These are phyloP conservation scores for Helobdella robusta DNA, from an alignment of 2,888 invertebrate genomes.

Conservation along the genomic window DNA sequence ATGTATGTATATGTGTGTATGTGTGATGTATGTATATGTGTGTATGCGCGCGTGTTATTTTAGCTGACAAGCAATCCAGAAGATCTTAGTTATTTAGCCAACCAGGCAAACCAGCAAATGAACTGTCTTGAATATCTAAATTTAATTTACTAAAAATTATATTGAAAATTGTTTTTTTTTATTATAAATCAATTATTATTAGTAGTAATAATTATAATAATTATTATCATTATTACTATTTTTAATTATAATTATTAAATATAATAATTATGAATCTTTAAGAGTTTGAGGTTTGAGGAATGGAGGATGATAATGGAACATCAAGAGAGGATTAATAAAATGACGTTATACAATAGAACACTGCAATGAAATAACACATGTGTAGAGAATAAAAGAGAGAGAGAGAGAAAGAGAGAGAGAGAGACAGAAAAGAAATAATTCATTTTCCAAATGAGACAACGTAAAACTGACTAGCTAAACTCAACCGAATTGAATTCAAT, in stretches of 20 bases:
- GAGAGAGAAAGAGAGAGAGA: neutral
- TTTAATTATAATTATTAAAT: neutral
- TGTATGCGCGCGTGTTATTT: no score
- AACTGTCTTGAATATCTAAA: no score
- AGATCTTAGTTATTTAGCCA: no score
- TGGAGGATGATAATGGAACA: neutral
- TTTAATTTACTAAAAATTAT: no score
- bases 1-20: no score
- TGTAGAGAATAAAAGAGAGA: neutral
- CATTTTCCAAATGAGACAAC: no score
- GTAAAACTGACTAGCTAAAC: no score
- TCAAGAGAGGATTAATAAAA: neutral
- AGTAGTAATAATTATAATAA: neutral
- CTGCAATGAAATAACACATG: neutral
- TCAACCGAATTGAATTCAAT: no score
- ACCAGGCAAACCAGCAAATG: no score
- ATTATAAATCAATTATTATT: neutral
- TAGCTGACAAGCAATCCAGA: no score
- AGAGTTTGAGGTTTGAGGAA: neutral
- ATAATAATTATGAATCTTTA: neutral
- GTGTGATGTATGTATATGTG: no score
- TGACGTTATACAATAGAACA: neutral
- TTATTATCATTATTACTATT: neutral
- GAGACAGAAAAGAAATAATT: neutral
- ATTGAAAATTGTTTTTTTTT: no score